Evolutionary conservation across 2,113 vertebrate species (phyloP).

Genomic region (Perccottus glenii): DNA sequence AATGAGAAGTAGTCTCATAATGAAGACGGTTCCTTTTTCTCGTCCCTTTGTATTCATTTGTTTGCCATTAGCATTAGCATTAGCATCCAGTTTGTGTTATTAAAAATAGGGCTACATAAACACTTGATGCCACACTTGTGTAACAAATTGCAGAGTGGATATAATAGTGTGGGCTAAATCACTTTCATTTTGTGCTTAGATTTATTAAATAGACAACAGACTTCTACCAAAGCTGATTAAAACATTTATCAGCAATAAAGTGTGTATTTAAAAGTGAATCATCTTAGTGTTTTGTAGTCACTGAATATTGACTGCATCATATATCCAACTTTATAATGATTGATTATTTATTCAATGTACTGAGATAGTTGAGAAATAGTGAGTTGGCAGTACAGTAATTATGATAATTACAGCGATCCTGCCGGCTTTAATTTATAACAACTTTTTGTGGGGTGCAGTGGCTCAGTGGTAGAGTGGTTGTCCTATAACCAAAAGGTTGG

Average conservation of each 20-base stretch:
- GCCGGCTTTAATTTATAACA: too few relatives aligned
- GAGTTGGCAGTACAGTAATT: too few relatives aligned
- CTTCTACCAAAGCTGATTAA: neutral
- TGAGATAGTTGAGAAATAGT: neutral
- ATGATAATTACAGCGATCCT: too few relatives aligned
- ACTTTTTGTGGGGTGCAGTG: too few relatives aligned
- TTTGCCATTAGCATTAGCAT: constrained; percentile 3
- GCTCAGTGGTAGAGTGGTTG: too few relatives aligned
- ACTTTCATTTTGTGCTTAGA: neutral
- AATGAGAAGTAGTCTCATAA: neutral
- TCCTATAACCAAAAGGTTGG: too few relatives aligned
- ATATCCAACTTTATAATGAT: neutral
- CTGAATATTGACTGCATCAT: constrained; percentile 6
- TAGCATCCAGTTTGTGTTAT: neutral
- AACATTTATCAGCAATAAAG: constrained; percentile 1
- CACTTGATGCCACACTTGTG: neutral
- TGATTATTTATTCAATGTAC: neutral
- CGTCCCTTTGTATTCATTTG: neutral
- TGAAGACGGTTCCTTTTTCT: neutral
- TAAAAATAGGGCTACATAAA: neutral
- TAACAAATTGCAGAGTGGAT: constrained; percentile 1
- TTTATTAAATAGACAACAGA: neutral
- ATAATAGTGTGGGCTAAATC: neutral
- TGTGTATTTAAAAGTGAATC: constrained; percentile 1
- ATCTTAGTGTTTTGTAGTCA: constrained; percentile 2